phyloP scores from a whole-genome alignment of 2,113 vertebrate genomes.

The Gyps fulvus region DNA sequence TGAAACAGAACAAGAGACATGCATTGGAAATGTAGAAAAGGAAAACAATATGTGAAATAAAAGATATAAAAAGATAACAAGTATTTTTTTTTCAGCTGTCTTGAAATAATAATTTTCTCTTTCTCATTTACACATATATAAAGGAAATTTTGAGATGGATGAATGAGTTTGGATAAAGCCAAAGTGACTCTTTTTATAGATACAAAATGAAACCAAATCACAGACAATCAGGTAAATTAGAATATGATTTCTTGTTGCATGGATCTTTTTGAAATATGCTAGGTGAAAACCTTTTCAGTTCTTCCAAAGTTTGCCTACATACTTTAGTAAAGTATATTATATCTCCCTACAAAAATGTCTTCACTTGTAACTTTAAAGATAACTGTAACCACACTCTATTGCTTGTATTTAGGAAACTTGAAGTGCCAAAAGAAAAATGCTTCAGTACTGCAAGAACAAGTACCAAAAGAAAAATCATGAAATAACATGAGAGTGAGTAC shows the following conservation, averaged over 20 bases:
- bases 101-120: neutral
- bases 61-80: neutral
- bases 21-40: neutral
- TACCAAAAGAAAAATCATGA: neutral
- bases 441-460: neutral
- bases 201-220: neutral
- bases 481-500: neutral
- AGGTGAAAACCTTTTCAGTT: neutral
- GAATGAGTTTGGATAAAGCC: neutral
- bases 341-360: neutral
- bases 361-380: neutral
- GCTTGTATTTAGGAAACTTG: neutral
- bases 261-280: neutral
- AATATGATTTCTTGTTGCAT: neutral
- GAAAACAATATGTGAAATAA: neutral
- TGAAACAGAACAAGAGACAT: neutral
- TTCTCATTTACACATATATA: neutral
- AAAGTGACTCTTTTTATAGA: neutral
- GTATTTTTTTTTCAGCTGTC: neutral
- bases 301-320: neutral
- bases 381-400: neutral
- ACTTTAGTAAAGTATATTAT: neutral
- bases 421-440: neutral
- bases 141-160: neutral
- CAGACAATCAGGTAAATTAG: neutral